Percentiles rank a stretch among this genome's conserved stretches.
Conservation (phyloP, 1,140 invertebrate species). For the Drosophila grimshawi region DNA sequence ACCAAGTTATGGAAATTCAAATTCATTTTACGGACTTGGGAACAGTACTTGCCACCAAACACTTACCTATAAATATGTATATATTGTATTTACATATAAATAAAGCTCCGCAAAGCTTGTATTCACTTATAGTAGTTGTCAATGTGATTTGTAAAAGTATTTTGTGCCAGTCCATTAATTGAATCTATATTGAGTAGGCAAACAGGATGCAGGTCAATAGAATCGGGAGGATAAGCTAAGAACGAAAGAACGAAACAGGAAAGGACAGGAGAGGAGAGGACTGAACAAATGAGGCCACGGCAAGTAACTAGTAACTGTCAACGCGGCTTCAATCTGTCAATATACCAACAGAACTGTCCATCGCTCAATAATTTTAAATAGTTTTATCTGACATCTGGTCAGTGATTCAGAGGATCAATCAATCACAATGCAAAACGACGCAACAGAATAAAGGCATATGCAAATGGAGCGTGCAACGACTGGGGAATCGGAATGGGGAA, state of each 20-base stretch:
- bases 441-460: constrained; percentile 54
- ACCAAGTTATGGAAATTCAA: too few relatives aligned
- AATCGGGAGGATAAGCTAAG: background rate
- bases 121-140: constrained; percentile 13
- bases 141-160: constrained; percentile 62
- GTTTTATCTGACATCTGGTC: constrained; percentile 35
- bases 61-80: too few relatives aligned
- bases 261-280: too few relatives aligned
- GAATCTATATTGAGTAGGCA: constrained; percentile 56
- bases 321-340: constrained; percentile 31
- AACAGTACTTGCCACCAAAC: too few relatives aligned
- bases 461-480: constrained; percentile 23
- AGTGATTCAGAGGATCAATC: constrained; percentile 72
- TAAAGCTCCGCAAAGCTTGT: too few relatives aligned
- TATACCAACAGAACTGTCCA: constrained; percentile 36
- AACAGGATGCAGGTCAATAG: background rate
- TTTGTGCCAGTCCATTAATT: constrained; percentile 69
- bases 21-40: too few relatives aligned
- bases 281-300: background rate
- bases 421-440: constrained; percentile 33
- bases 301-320: constrained; percentile 39
- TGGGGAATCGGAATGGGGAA: background rate
- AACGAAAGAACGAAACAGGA: background rate
- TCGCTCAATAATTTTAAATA: constrained; percentile 29
- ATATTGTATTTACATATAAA: too few relatives aligned